Percentiles rank a stretch among this genome's conserved stretches.
phyloP scores from a whole-genome alignment of 2,888 invertebrate genomes.

The Petrolisthes manimaculis region DNA sequence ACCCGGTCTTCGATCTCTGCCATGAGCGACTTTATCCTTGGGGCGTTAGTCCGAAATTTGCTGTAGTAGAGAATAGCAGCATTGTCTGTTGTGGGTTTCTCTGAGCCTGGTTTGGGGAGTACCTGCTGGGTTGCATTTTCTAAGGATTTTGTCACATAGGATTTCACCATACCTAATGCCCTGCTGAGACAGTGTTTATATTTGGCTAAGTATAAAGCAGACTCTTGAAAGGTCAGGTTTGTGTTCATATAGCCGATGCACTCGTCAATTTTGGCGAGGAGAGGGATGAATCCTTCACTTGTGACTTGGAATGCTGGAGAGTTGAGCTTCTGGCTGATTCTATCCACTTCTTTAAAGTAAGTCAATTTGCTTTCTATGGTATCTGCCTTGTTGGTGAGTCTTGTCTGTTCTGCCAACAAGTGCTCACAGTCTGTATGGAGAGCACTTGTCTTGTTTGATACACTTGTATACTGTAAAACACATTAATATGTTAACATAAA shows the following conservation, averaged over 20 bases:
- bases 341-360: slow-evolving; percentile 88
- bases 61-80: slow-evolving; percentile 89
- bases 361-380: slow-evolving; percentile 84
- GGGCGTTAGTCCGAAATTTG: slow-evolving; percentile 93
- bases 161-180: slow-evolving; percentile 83
- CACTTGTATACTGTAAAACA: slow-evolving; percentile 70
- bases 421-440: slow-evolving; percentile 93
- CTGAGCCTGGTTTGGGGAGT: slow-evolving; percentile 57
- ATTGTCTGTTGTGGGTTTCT: slow-evolving; percentile 69
- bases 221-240: slow-evolving; percentile 88
- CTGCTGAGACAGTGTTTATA: slow-evolving; percentile 80
- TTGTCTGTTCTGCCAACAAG: slow-evolving; percentile 85
- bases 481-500: background rate
- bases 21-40: slow-evolving; percentile 84
- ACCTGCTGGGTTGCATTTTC: slow-evolving; percentile 82
- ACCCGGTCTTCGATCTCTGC: slow-evolving; percentile 84
- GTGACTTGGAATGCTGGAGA: slow-evolving; percentile 85
- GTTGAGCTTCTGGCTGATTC: slow-evolving; percentile 82
- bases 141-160: slow-evolving; percentile 82
- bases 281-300: slow-evolving; percentile 84
- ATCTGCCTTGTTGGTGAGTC: slow-evolving; percentile 83
- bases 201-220: slow-evolving; percentile 76
- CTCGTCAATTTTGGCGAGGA: slow-evolving; percentile 86
- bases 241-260: slow-evolving; percentile 86
- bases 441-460: slow-evolving; percentile 92